phyloP scores from a whole-genome alignment of 2,113 vertebrate genomes.

The Oncorhynchus nerka region DNA sequence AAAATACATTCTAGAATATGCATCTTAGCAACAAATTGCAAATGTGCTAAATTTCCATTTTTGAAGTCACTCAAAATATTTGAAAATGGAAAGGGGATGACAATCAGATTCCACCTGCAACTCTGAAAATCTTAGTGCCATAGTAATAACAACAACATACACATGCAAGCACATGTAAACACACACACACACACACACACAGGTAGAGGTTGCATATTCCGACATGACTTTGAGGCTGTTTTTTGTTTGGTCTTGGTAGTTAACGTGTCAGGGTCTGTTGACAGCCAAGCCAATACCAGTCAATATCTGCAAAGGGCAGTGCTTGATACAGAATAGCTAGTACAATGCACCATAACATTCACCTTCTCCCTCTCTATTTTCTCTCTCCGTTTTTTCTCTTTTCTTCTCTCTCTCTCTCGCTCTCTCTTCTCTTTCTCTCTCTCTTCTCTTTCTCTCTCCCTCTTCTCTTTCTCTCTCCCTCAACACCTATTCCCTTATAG shows the following conservation, averaged over 20 bases:
- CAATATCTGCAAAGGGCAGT: slow-evolving; percentile 29
- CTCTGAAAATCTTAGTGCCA: neutral
- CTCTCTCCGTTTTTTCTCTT: neutral
- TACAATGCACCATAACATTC: slow-evolving; percentile 8
- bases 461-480: neutral
- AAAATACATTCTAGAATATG: too few species aligned
- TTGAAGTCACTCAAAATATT: too few species aligned
- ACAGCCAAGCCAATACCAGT: slow-evolving; percentile 28
- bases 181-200: slow-evolving; percentile 12
- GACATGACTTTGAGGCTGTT: slow-evolving; percentile 26
- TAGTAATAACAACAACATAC: neutral
- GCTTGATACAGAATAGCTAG: slow-evolving; percentile 10
- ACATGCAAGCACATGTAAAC: neutral
- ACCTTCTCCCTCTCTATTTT: neutral
- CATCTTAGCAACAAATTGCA: too few species aligned
- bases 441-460: neutral
- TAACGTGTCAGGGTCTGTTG: slow-evolving; percentile 13
- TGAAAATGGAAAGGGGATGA: too few species aligned
- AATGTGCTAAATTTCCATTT: too few species aligned
- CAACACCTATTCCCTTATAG: slow-evolving; percentile 36
- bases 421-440: neutral
- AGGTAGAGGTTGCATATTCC: neutral
- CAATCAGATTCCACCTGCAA: too few species aligned
- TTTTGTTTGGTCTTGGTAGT: slow-evolving; percentile 4
- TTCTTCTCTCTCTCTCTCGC: neutral